These are phyloP conservation scores for Cepaea hortensis DNA, from an alignment of 2,888 invertebrate species.

Conservation along the genomic window DNA sequence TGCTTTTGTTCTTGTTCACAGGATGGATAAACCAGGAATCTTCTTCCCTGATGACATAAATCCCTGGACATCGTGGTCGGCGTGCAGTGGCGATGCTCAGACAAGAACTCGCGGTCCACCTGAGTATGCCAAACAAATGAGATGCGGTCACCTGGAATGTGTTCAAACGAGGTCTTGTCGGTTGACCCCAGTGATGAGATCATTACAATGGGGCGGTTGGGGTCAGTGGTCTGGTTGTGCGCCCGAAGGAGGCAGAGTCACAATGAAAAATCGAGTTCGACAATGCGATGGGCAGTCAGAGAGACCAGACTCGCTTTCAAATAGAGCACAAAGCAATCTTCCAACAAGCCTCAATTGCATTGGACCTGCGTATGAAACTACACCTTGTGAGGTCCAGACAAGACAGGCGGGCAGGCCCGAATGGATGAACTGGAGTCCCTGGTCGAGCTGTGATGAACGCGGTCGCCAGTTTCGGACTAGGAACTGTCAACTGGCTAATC, in stretches of 20 bases:
- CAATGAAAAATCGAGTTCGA: neutral
- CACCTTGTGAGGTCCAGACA: neutral
- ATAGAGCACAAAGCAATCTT: neutral
- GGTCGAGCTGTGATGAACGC: neutral
- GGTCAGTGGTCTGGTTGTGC: neutral
- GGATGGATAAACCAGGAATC: conserved; percentile 17
- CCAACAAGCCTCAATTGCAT: neutral
- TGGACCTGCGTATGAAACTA: neutral
- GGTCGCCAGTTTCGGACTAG: neutral
- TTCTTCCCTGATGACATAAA: conserved; percentile 27
- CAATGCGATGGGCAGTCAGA: neutral
- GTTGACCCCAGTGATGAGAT: neutral
- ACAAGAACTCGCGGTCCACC: conserved; percentile 8
- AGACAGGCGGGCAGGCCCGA: neutral
- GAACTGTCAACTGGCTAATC: neutral
- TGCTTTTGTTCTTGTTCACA: neutral
- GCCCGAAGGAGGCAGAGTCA: no score
- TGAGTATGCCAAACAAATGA: neutral
- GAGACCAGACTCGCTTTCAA: neutral
- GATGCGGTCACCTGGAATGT: conserved; percentile 23
- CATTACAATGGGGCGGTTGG: neutral
- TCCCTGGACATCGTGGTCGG: conserved; percentile 15
- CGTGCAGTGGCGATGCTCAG: neutral
- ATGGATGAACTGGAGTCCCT: conserved; percentile 13
- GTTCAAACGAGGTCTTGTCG: conserved; percentile 1